Base-by-base conservation (phyloP, 2,113 vertebrate species). In the Ageneiosus marmoratus region DNA sequence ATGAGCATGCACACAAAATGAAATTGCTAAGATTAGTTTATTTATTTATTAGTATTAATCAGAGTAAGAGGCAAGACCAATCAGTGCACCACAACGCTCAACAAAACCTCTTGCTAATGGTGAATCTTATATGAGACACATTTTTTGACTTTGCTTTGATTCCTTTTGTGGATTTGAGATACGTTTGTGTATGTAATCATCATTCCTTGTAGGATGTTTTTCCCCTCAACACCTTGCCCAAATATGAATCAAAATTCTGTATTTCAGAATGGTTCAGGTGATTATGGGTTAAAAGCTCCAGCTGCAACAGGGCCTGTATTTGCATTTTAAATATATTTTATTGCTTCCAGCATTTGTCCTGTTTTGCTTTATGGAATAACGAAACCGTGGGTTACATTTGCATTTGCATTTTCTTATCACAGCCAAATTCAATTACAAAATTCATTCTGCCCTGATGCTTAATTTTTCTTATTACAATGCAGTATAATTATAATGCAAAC, bases 331-430 rank as follows among this genome's bases (percentile, higher is more conserved):
- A 82, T 22, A 63, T 41, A 65, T 22, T 41, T 82, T 34, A 62
- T 27, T 16, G 69, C 80, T 62, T 62, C 18, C 32, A 55, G 79
- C 65, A n/a, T 67, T 53, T 67, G 12, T 51, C 46, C 27, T 67
- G 20, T 51, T 53, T 37, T 37, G 48, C 46, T 37, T 65, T 37
- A 53, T 80, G 32, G 22, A 80, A 34, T 41, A 55, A 55, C 1
- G 73, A 55, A 13, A 76, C 24, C 18, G 4, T 50, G 48, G 46
- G 29, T 80, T 13, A 15, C 27, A 65, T 55, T 76, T 76, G 73
- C 73, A 67, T 67, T 80, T 63, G 73, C 73, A 67, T 67, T 80
- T 63, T 51, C 29, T 67, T 37, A 80, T 80, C 78, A 53, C 15
- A 6, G 15, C 24, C 6, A 53, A 34, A 80, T 56, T 53, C 29